These are phyloP conservation scores for Zoanthus sociatus DNA, from an alignment of 92 coral and sea anemone species.

Conservation along the genomic window DNA sequence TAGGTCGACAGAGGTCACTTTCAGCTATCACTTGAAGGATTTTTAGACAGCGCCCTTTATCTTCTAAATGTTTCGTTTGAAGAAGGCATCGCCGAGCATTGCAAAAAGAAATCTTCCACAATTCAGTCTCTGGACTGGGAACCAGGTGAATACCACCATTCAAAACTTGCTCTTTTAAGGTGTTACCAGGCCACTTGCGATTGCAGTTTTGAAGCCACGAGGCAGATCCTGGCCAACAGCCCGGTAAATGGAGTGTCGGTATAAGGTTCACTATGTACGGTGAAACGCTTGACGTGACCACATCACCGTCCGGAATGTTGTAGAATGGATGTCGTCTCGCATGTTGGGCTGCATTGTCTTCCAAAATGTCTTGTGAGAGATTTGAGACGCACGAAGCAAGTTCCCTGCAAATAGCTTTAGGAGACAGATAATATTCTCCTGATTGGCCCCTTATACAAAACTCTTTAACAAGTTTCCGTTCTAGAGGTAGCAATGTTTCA, in stretches of 20 bases:
- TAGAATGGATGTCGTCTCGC: conserved; percentile 65
- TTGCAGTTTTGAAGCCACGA: conserved; percentile 72
- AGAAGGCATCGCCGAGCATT: conserved; percentile 71
- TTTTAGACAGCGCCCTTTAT: conserved; percentile 73
- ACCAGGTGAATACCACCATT: conserved; percentile 76
- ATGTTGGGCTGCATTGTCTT: conserved; percentile 34
- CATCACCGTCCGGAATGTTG: conserved; percentile 16
- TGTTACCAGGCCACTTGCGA: conserved; percentile 68
- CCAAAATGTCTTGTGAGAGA: conserved; percentile 47
- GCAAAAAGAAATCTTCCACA: conserved; percentile 74
- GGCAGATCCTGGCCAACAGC: conserved; percentile 78
- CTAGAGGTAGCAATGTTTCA: conserved; percentile 35
- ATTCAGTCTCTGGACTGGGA: conserved; percentile 64
- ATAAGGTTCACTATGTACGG: conserved; percentile 71
- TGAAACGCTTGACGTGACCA: conserved; percentile 1
- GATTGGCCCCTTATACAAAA: conserved; percentile 50
- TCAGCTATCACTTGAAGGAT: conserved; percentile 76
- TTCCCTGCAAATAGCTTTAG: conserved; percentile 67
- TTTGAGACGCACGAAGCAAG: conserved; percentile 74
- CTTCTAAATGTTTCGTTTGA: conserved; percentile 48
- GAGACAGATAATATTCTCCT: conserved; percentile 63
- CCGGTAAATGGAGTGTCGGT: conserved; percentile 70
- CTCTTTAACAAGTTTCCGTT: conserved; percentile 9
- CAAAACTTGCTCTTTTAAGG: conserved; percentile 53
- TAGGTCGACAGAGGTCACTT: conserved; percentile 78